These are phyloP conservation scores for Bombyx huttoni DNA, from an alignment of 2,888 invertebrate genomes.

Conservation along the genomic window DNA sequence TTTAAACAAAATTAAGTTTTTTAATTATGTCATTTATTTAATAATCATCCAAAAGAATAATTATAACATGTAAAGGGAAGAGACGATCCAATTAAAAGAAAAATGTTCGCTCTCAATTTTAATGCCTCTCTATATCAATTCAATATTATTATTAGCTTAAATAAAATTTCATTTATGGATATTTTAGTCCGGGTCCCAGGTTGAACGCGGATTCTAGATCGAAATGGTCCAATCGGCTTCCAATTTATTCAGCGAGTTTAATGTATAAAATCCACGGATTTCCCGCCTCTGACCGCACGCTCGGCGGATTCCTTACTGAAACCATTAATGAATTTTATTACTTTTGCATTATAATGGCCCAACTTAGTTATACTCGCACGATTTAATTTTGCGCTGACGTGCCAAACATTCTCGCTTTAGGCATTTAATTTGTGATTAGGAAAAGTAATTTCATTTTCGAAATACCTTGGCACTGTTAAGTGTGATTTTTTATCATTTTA, in stretches of 20 bases:
- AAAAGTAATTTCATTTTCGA: conserved; percentile 7
- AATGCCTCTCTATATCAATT: conserved; percentile 8
- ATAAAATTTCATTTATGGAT: conserved; percentile 31
- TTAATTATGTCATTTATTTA: too few species aligned
- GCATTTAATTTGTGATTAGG: neutral
- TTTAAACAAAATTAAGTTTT: too few species aligned
- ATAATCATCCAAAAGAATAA: too few species aligned
- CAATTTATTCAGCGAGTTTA: conserved; percentile 52
- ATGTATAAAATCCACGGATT: conserved; percentile 44
- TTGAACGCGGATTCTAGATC: conserved; percentile 31
- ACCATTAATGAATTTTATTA: conserved; percentile 51
- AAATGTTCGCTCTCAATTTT: neutral
- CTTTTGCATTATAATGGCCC: conserved; percentile 29
- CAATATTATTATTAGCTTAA: conserved; percentile 16
- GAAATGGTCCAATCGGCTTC: conserved; percentile 46
- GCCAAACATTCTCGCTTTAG: neutral
- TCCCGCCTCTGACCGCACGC: conserved; percentile 33
- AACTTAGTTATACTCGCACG: conserved; percentile 26
- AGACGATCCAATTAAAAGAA: neutral
- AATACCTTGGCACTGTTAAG: neutral
- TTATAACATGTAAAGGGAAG: too few species aligned
- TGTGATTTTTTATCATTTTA: neutral
- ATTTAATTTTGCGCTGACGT: conserved; percentile 26
- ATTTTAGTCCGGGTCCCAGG: conserved; percentile 28
- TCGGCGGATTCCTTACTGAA: conserved; percentile 31